These are phyloP conservation scores for Malthinus seriepunctatus DNA, from an alignment of 2,888 invertebrate genomes.

Conservation along the genomic window DNA sequence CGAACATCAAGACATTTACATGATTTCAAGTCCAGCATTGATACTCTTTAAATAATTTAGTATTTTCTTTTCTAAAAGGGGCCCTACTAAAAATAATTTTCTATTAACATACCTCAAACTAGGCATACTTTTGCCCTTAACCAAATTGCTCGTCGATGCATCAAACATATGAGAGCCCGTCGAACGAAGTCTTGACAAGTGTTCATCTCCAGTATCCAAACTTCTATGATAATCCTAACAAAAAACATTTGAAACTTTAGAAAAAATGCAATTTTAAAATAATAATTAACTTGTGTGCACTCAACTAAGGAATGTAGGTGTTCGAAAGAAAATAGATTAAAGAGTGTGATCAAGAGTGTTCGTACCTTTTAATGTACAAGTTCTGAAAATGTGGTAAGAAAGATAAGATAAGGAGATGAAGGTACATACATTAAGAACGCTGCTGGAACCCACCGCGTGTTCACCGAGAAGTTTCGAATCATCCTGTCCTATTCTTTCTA, in stretches of 20 bases:
- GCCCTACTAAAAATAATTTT: background rate
- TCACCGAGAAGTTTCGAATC: constrained; percentile 61
- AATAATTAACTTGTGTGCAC: background rate
- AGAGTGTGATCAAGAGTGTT: background rate
- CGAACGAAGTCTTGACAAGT: constrained; percentile 72
- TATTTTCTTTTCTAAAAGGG: too few species aligned
- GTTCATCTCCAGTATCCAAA: constrained; percentile 78
- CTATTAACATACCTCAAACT: constrained; percentile 74
- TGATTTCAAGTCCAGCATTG: too few species aligned
- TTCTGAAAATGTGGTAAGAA: background rate
- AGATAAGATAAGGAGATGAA: constrained; percentile 14
- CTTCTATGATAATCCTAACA: constrained; percentile 80
- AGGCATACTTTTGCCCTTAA: constrained; percentile 96
- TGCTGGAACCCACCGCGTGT: constrained; percentile 66
- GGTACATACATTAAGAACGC: constrained; percentile 51
- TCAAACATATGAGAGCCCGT: constrained; percentile 63
- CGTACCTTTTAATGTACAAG: too few species aligned
- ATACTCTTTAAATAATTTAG: too few species aligned
- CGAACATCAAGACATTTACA: too few species aligned
- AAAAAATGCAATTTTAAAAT: too few species aligned
- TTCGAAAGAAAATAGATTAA: background rate
- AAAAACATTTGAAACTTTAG: constrained; percentile 7
- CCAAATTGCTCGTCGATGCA: constrained; percentile 66
- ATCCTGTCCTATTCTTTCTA: constrained; percentile 86
- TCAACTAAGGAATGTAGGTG: background rate